These are phyloP conservation scores for Panopea generosa DNA, from an alignment of 2,888 invertebrate species.

Conservation along the genomic window DNA sequence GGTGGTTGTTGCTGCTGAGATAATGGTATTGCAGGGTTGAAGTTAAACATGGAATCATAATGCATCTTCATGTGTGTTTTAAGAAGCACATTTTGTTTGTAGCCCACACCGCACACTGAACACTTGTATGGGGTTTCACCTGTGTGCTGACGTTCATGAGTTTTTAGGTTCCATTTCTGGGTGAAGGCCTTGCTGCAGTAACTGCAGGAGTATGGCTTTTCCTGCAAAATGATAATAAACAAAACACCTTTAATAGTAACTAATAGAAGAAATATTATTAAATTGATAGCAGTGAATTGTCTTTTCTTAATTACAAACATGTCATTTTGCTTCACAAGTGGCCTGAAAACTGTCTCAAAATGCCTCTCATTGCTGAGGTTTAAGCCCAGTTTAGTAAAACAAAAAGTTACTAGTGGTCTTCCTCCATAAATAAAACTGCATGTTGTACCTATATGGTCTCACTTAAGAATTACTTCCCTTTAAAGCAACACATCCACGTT, in stretches of 20 bases:
- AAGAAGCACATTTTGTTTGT: constrained; percentile 45
- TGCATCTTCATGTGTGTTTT: constrained; percentile 42
- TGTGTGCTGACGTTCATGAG: constrained; percentile 48
- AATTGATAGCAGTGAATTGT: not conserved
- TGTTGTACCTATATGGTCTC: too few species aligned
- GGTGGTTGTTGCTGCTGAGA: not conserved
- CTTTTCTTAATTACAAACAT: not conserved
- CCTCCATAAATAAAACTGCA: too few species aligned
- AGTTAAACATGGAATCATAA: not conserved
- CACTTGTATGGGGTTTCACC: constrained; percentile 47
- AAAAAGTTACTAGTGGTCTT: too few species aligned
- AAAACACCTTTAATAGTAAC: not conserved
- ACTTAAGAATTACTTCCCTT: too few species aligned
- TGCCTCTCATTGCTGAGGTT: too few species aligned
- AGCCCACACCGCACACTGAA: constrained; percentile 36
- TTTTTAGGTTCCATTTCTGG: constrained; percentile 49
- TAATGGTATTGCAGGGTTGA: not conserved
- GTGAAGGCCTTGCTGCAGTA: constrained; percentile 45
- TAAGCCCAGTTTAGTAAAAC: too few species aligned
- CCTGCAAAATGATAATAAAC: constrained; percentile 21
- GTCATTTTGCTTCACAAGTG: too few species aligned
- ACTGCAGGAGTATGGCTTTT: constrained; percentile 41
- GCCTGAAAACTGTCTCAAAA: too few species aligned
- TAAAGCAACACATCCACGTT: too few species aligned
- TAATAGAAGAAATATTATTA: not conserved